Base-by-base conservation (phyloP, 2,113 vertebrate species). In the Heterochromis multidens region DNA sequence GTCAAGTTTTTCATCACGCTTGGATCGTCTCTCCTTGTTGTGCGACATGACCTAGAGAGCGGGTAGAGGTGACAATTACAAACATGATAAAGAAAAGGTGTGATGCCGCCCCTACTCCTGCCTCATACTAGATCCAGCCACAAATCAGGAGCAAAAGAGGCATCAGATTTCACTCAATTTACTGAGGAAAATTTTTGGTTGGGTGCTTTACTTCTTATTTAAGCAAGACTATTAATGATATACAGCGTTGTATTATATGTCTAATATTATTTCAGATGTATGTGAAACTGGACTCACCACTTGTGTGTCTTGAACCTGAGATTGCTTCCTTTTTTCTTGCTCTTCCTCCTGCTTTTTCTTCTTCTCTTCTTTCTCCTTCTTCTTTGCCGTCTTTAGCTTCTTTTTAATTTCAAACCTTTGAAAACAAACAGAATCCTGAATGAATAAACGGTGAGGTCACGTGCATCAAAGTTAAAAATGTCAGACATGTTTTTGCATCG, bases 361-460 rank as follows among this genome's bases (percentile, higher is more conserved):
- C 93, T 99, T 99, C 92, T 99, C 98, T 90, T 99, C 98, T 93
- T 99, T 99, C 89, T 99, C 98, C 91, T 99, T 99, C 94, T 98
- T 99, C 95, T 99, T 99, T 67, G 98, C 98, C 0, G 97, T 99
- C 96, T 99, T 99, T 91, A 99, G 95, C 91, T 99, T 99, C 93
- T 99, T 99, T 94, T 99, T 99, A 46, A 99, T 99, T 97, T 99
- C 99, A 96, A 99, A 99, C 90, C 99, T 99, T 93, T 52, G 77
- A 52, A 84, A 17, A 62, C 27, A 84, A 54, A 81, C 14, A 33
- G 1, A 2, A 19, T 17, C 9, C n/a, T n/a, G 3, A 60, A 25
- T 83, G 23, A 88, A 77, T 61, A 35, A 58, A 70, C 1, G 0
- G n/a, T 52, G 37, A 77, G 8, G 23, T 52, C 16, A 16, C 2